These are phyloP conservation scores for Phytoseiulus persimilis DNA, from an alignment of 2,888 invertebrate genomes.

Conservation along the genomic window DNA sequence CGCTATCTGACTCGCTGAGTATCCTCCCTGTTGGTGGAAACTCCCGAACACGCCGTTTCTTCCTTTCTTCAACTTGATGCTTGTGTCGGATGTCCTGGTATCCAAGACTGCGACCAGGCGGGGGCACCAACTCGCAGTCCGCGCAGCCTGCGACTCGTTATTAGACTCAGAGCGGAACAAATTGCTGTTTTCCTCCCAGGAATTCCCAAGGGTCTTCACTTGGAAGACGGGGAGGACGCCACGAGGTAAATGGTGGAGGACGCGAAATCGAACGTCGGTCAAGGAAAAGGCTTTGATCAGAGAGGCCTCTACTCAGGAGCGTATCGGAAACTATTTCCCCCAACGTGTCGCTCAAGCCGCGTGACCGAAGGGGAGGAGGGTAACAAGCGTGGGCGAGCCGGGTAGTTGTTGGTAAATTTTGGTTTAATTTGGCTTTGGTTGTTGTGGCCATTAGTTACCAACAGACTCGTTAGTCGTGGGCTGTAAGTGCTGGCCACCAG, in stretches of 20 bases:
- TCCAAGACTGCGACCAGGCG: neutral
- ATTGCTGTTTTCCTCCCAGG: neutral
- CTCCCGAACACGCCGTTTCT: neutral
- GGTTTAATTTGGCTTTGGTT: neutral
- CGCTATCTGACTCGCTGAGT: neutral
- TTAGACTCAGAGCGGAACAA: neutral
- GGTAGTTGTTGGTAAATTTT: neutral
- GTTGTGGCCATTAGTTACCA: neutral
- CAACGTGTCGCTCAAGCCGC: neutral
- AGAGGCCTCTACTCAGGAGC: no score
- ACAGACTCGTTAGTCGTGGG: neutral
- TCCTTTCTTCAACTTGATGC: neutral
- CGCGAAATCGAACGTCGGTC: neutral
- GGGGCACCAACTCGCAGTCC: neutral
- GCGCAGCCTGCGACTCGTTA: neutral
- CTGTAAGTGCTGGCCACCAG: neutral
- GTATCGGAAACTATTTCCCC: neutral
- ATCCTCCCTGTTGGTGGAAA: neutral
- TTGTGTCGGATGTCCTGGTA: neutral
- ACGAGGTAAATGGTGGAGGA: neutral
- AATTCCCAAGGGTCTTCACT: neutral
- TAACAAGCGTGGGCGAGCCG: neutral
- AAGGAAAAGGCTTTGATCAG: no score
- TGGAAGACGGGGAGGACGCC: neutral
- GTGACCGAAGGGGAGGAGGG: neutral